A percentile compares a stretch with the other conserved stretches of the same genome.
Evolutionary conservation across 92 coral and sea anemone genomes (phyloP).

Genomic region (Scolanthus callimorphus): DNA sequence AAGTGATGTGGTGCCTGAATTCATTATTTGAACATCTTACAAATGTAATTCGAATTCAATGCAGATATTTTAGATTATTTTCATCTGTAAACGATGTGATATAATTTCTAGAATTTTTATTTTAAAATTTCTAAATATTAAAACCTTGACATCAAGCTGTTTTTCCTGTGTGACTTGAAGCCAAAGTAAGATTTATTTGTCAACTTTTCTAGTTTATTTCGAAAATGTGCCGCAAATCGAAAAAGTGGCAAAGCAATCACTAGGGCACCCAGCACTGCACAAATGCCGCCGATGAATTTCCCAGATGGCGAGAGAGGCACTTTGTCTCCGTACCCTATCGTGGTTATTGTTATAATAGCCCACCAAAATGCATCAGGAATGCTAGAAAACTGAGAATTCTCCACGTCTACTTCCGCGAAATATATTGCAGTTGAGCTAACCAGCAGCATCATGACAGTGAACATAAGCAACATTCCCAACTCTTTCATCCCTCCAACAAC

Average conservation of each 20-base stretch:
- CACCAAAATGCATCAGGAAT: constrained; percentile 89
- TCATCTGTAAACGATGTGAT: no score
- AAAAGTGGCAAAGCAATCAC: constrained; percentile 73
- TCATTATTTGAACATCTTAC: no score
- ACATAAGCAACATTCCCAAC: constrained; percentile 53
- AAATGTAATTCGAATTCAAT: no score
- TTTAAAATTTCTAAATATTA: no score
- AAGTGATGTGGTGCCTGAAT: no score
- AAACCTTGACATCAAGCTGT: constrained; percentile 2
- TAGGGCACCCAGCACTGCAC: constrained; percentile 77
- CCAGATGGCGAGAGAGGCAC: constrained; percentile 60
- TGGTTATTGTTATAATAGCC: constrained; percentile 77
- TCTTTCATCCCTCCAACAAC: constrained; percentile 61
- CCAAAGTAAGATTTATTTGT: constrained; percentile 1
- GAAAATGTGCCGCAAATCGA: constrained; percentile 83
- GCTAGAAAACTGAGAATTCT: constrained; percentile 50
- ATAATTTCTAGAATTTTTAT: no score
- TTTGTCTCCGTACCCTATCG: constrained; percentile 84
- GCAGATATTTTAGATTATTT: no score
- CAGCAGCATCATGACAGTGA: constrained; percentile 52
- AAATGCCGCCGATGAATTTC: constrained; percentile 61
- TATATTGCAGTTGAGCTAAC: constrained; percentile 68
- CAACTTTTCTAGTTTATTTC: constrained; percentile 34
- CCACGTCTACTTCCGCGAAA: constrained; percentile 45
- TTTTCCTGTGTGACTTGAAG: not conserved